These are phyloP conservation scores for Luperina nickerlii DNA, from an alignment of 2,888 invertebrate genomes.

Conservation along the genomic window DNA sequence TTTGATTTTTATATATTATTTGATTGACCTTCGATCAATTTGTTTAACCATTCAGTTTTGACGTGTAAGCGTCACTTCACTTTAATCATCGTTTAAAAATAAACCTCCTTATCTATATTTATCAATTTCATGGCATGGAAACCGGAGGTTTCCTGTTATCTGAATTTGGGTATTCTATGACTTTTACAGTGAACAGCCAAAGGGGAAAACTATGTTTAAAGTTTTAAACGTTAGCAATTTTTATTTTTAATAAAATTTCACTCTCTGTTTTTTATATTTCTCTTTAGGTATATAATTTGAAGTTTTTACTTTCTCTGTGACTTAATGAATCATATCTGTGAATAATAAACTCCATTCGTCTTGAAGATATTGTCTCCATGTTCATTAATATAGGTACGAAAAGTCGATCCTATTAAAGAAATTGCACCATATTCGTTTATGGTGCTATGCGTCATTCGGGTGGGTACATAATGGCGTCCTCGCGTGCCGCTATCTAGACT, in stretches of 20 bases:
- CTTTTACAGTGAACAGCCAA: not conserved
- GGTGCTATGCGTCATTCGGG: slow-evolving; percentile 36
- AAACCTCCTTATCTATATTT: not conserved
- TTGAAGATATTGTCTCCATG: not conserved
- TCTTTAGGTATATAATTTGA: not conserved
- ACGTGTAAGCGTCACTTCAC: not conserved
- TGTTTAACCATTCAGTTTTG: not conserved
- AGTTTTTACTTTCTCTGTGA: no score
- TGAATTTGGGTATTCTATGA: not conserved
- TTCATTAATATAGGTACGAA: not conserved
- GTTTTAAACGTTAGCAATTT: not conserved
- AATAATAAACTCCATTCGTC: not conserved
- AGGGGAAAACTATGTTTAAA: not conserved
- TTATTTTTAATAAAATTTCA: not conserved
- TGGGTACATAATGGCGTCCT: slow-evolving; percentile 17
- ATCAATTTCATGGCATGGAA: not conserved
- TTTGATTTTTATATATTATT: no score
- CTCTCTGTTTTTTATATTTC: not conserved
- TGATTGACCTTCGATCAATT: no score
- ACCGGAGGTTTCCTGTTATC: not conserved
- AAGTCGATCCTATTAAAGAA: not conserved
- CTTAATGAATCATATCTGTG: not conserved
- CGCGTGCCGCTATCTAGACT: slow-evolving; percentile 34
- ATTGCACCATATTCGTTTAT: slow-evolving; percentile 24
- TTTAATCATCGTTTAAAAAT: not conserved